Evolutionary conservation across 2,113 vertebrate species (phyloP).

Genomic region (Salvelinus namaycush): DNA sequence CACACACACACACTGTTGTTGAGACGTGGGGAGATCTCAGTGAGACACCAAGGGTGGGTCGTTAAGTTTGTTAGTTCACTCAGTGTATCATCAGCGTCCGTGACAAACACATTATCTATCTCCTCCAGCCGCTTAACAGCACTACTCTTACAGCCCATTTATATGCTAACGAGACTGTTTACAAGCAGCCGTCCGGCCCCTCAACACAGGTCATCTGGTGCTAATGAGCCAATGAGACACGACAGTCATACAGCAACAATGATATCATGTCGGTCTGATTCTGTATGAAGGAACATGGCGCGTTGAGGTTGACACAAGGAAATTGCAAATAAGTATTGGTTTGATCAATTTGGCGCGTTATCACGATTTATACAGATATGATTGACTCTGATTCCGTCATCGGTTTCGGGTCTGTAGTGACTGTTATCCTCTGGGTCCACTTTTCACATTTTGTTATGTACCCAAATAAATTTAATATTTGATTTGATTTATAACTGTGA

Average conservation of each 20-base stretch:
- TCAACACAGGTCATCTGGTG: constrained; percentile 54
- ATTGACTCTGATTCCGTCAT: background rate
- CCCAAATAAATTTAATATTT: background rate
- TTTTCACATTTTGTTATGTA: no score
- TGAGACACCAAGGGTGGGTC: constrained; percentile 52
- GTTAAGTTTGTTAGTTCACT: constrained; percentile 47
- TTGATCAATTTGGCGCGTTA: no score
- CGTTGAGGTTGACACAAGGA: background rate
- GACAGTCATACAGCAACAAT: background rate
- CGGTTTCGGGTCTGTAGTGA: background rate
- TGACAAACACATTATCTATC: constrained; percentile 68
- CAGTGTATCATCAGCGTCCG: constrained; percentile 63
- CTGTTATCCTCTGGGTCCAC: background rate
- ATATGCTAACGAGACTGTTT: constrained; percentile 67
- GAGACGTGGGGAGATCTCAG: constrained; percentile 34
- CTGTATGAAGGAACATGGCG: background rate
- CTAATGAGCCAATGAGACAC: constrained; percentile 38
- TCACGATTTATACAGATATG: no score
- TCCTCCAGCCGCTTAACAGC: constrained; percentile 24
- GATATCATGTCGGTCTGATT: background rate
- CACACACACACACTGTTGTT: constrained; percentile 27
- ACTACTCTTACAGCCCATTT: constrained; percentile 54
- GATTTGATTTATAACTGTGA: background rate
- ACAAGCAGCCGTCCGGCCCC: constrained; percentile 50
- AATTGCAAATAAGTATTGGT: no score